Evolutionary conservation across 2,888 invertebrate species (phyloP).

Genomic region (Parnassius glacialis): DNA sequence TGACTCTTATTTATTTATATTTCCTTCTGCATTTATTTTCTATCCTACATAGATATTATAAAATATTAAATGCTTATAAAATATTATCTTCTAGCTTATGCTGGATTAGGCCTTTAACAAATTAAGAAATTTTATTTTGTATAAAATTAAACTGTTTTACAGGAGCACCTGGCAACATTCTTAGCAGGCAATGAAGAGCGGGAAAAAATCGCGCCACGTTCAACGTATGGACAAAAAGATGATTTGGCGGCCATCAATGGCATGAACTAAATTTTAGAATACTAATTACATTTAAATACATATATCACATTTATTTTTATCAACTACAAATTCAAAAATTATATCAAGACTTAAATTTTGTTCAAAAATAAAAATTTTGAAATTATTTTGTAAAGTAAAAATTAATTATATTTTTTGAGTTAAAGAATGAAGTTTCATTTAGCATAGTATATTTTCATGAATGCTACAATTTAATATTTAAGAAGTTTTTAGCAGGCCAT

Average conservation of each 20-base stretch:
- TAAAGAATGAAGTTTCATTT: no score
- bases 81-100: not conserved
- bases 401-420: no score
- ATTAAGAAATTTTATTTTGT: not conserved
- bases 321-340: no score
- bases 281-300: no score
- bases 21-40: not conserved
- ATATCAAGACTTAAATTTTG: no score
- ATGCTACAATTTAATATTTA: no score
- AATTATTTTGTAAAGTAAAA: no score
- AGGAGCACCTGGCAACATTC: slow-evolving; percentile 83
- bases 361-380: no score
- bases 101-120: not conserved
- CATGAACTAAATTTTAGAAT: slow-evolving; percentile 48
- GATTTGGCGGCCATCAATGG: slow-evolving; percentile 68
- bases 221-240: slow-evolving; percentile 64
- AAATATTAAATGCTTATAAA: no score
- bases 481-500: no score
- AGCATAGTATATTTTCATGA: no score
- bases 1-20: not conserved
- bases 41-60: not conserved
- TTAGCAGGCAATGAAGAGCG: slow-evolving; percentile 84
- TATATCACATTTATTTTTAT: no score
- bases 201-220: slow-evolving; percentile 77
- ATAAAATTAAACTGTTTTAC: slow-evolving; percentile 1